Conservation (phyloP, 2,797 vertebrate genomes). For the Macroramphosus scolopax region DNA sequence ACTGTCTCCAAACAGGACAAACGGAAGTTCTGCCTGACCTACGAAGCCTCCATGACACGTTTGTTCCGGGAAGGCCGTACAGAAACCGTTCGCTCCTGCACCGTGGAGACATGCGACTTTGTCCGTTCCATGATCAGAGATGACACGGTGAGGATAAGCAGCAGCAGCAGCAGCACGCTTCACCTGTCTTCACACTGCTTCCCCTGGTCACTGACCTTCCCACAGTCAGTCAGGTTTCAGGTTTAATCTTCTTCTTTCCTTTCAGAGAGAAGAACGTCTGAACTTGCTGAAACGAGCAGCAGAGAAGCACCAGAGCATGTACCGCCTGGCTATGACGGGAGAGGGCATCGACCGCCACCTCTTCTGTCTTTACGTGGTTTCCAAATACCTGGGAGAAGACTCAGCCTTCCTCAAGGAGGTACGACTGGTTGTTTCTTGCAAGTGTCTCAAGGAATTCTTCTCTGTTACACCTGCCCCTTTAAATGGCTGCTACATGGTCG, state of each 20-base stretch:
- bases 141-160: constrained; percentile 75
- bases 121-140: constrained; percentile 86
- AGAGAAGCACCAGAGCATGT: constrained; percentile 88
- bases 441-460: background rate
- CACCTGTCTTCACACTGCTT: background rate
- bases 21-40: constrained; percentile 94
- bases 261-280: constrained; percentile 82
- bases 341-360: constrained; percentile 94
- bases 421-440: constrained; percentile 12
- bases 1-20: constrained; percentile 80
- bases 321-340: constrained; percentile 92
- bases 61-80: constrained; percentile 95
- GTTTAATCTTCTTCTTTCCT: background rate
- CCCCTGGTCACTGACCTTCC: background rate
- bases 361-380: constrained; percentile 97
- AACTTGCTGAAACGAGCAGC: constrained; percentile 81
- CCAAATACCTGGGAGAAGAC: constrained; percentile 93
- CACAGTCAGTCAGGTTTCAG: background rate
- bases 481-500: no score
- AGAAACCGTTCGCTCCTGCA: constrained; percentile 95
- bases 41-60: constrained; percentile 97
- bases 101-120: constrained; percentile 83
- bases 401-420: constrained; percentile 96
- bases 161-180: background rate
- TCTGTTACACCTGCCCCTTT: background rate